Evolutionary conservation across 2,113 vertebrate genomes (phyloP).

Genomic region (Spheniscus mendiculus): DNA sequence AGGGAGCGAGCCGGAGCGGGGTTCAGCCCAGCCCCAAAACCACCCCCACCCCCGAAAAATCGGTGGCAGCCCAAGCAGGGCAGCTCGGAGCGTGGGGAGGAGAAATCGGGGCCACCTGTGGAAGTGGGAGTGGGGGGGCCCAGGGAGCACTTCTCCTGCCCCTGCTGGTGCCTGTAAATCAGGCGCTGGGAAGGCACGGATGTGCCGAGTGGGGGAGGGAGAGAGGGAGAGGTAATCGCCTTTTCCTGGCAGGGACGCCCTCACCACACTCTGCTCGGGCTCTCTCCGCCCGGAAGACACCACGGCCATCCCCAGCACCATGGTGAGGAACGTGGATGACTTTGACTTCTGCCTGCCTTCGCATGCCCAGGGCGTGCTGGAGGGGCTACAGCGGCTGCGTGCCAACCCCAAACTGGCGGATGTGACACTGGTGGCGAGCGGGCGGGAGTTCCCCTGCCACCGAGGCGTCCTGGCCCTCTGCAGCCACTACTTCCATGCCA

Average conservation of each 20-base stretch:
- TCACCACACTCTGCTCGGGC: rapidly evolving
- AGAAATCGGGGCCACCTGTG: neutral
- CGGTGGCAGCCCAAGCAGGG: neutral
- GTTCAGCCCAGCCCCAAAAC: neutral
- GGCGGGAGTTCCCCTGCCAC: constrained; percentile 92
- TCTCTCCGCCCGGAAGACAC: neutral
- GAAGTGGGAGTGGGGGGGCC: neutral
- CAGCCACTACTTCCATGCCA: constrained; percentile 92
- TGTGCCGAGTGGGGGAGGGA: neutral
- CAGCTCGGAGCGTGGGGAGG: neutral
- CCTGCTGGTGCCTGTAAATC: neutral
- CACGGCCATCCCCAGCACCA: constrained; percentile 20
- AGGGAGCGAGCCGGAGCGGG: rapidly evolving
- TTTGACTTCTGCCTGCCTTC: constrained; percentile 92
- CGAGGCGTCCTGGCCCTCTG: constrained; percentile 90
- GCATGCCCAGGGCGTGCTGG: constrained; percentile 88
- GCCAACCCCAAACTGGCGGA: constrained; percentile 88
- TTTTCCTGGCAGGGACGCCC: neutral
- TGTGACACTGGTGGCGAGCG: constrained; percentile 82
- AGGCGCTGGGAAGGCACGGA: neutral
- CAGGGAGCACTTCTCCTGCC: neutral
- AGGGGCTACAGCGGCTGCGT: constrained; percentile 86
- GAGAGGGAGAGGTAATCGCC: neutral
- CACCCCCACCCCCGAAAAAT: neutral
- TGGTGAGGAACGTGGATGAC: constrained; percentile 94